Evolutionary conservation across 2,888 invertebrate species (phyloP), one percentile per base, ranked within the genome.

Genomic region (Plemyria rubiginata): DNA sequence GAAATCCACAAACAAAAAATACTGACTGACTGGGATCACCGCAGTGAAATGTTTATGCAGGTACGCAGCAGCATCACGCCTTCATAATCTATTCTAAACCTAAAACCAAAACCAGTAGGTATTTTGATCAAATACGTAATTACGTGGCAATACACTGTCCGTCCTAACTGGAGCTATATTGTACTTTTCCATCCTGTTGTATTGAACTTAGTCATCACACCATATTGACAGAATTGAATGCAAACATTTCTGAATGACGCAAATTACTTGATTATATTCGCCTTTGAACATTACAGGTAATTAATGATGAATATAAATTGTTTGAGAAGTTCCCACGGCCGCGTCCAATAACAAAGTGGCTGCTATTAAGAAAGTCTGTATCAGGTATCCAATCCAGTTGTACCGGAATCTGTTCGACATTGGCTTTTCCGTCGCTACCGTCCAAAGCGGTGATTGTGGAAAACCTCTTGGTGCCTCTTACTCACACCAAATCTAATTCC

Each of bases 391-490:
- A 78, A 79, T 75, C 77, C 75, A 78, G 81, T 80, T 73, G 70
- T 65, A 74, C 75, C 80, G 78, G 81, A 80, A 79, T 80, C 71
- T 70, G 71, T 76, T 72, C 76, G 71, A 74, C 71, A 73, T 77
- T 81, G 73, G 74, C 82, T 84, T 84, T 88, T 85, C 87, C 84
- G 71, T 61, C 67, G 76, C 73, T 58, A 50, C 49, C 59, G 62
- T 65, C 69, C 68, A 29, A 16, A 52, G 54, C 52, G 40, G 74
- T 76, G 74, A 82, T 84, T 80, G 80, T 80, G 79, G 85, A 86
- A 89, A 90, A 85, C 84, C 79, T 86, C 86, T 84, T 86, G 82
- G 87, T 86, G 84, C 82, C 79, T 86, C 86, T 85, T 87, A 85
- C 82, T 85, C 82, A 79, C 81, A 86, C 82, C 77, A 83, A 82